These are phyloP conservation scores for Drosophila peninsularis DNA, from an alignment of 2,888 invertebrate genomes.

Conservation along the genomic window DNA sequence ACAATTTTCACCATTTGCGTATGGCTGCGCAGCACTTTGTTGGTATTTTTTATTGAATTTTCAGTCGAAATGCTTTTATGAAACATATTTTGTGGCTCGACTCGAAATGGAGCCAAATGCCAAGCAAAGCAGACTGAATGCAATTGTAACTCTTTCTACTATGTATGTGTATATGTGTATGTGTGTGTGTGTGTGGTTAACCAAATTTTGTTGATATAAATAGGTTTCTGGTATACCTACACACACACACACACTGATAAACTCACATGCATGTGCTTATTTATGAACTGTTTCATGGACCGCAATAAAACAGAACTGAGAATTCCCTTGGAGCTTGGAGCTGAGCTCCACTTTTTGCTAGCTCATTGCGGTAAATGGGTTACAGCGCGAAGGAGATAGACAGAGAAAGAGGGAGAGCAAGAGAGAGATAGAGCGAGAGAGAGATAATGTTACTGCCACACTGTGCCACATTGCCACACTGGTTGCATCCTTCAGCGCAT, in stretches of 20 bases:
- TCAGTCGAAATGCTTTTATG: constrained; percentile 17
- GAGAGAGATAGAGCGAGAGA: not conserved
- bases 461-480: constrained; percentile 24
- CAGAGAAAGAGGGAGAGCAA: not conserved
- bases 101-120: constrained; percentile 11
- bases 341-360: constrained; percentile 35
- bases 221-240: constrained; percentile 34
- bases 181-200: constrained; percentile 36
- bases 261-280: constrained; percentile 54
- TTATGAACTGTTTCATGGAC: constrained; percentile 71
- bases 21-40: constrained; percentile 5
- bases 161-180: not conserved
- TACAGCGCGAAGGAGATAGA: not conserved
- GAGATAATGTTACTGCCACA: constrained; percentile 61
- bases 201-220: constrained; percentile 61
- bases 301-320: constrained; percentile 67
- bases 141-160: constrained; percentile 51
- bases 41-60: constrained; percentile 23
- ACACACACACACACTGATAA: constrained; percentile 15
- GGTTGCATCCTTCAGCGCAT: constrained; percentile 51
- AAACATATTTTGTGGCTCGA: constrained; percentile 20
- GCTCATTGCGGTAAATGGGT: constrained; percentile 56
- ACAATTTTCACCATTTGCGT: constrained; percentile 16
- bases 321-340: constrained; percentile 49
- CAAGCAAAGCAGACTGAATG: constrained; percentile 33